Percentiles rank a stretch among this genome's conserved stretches.
Evolutionary conservation across 2,888 invertebrate species (phyloP).

Genomic region (Melieria crassipennis): DNA sequence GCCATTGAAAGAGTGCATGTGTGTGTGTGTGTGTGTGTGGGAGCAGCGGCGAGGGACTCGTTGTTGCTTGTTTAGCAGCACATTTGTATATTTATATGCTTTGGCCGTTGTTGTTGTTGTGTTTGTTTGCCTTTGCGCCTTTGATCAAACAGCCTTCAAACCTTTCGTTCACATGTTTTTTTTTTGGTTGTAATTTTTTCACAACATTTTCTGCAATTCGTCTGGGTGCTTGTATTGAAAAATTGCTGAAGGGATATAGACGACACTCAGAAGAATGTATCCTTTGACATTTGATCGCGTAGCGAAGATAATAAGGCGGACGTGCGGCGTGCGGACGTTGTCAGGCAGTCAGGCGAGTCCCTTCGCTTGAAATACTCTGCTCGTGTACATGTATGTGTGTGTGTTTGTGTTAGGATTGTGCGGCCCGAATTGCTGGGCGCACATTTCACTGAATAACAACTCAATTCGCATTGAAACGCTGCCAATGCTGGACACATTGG

Average conservation of each 20-base stretch:
- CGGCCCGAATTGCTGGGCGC: neutral
- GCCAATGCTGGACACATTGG: too few relatives aligned
- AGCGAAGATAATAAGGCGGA: constrained; percentile 35
- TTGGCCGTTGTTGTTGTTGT: neutral
- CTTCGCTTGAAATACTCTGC: too few relatives aligned
- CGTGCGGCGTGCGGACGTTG: too few relatives aligned
- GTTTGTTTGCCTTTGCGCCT: neutral
- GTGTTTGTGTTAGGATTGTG: neutral
- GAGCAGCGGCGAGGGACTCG: neutral
- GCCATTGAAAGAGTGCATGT: neutral
- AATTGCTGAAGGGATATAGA: too few relatives aligned
- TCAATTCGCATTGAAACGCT: too few relatives aligned
- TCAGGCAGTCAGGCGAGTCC: too few relatives aligned
- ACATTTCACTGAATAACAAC: too few relatives aligned
- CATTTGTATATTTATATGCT: constrained; percentile 15
- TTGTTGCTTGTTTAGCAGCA: too few relatives aligned
- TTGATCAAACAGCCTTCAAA: too few relatives aligned
- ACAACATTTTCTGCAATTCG: neutral
- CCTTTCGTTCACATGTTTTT: neutral
- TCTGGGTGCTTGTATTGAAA: too few relatives aligned
- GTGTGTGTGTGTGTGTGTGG: neutral
- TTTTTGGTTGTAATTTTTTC: neutral
- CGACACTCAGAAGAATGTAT: constrained; percentile 36
- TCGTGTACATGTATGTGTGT: too few relatives aligned
- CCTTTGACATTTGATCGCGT: constrained; percentile 48